Evolutionary conservation across 64 coral and sea anemone genomes (phyloP).

Genomic region (Montipora cactus): DNA sequence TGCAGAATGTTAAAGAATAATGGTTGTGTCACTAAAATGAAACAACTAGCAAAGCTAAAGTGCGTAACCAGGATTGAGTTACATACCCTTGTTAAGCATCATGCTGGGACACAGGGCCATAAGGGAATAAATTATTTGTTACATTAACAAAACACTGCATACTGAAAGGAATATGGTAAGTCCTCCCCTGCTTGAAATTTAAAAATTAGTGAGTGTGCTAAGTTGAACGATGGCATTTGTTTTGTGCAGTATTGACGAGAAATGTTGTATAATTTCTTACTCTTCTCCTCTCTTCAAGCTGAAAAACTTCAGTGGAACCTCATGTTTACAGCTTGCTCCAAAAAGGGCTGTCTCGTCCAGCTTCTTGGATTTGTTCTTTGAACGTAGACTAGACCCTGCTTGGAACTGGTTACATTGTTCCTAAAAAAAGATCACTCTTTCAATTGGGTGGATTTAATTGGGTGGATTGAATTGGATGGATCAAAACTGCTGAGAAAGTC

Average conservation of each 20-base stretch:
- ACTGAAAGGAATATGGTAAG: too few species aligned
- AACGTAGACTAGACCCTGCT: constrained; percentile 29
- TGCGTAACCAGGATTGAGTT: not conserved
- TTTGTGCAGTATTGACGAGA: not conserved
- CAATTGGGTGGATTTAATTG: not conserved
- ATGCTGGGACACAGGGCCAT: not conserved
- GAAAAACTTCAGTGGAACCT: constrained; percentile 59
- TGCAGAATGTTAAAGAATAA: not conserved
- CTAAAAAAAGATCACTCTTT: not conserved
- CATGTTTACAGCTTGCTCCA: constrained; percentile 56
- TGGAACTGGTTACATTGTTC: constrained; percentile 30
- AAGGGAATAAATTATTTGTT: not conserved
- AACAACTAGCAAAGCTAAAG: not conserved
- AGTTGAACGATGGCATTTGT: not conserved
- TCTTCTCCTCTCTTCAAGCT: constrained; percentile 66
- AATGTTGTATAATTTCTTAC: constrained; percentile 35
- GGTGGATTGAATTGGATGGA: not conserved
- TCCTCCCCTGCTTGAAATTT: too few species aligned
- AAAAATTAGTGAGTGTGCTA: not conserved
- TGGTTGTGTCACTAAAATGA: not conserved
- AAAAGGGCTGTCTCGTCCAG: constrained; percentile 61
- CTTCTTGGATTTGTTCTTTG: constrained; percentile 29
- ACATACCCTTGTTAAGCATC: not conserved
- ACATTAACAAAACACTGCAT: not conserved
- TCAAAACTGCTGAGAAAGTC: not conserved